Percentiles rank a stretch among this genome's conserved stretches.
Evolutionary conservation across 2,113 vertebrate genomes (phyloP).

Genomic region (Callopanchax toddi): DNA sequence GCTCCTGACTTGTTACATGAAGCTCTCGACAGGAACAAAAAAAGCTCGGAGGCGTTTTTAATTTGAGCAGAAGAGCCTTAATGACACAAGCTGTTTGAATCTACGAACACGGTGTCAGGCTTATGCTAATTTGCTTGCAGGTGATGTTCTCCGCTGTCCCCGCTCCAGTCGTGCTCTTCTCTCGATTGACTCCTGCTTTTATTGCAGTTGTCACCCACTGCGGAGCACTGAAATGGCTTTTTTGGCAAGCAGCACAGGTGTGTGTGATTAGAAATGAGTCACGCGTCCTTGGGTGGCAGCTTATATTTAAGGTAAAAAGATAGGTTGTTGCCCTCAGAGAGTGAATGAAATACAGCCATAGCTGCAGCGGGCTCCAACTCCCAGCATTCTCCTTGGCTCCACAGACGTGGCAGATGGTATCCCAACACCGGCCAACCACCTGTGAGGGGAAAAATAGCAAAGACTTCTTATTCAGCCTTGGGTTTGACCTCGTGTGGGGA

Average conservation of each 20-base stretch:
- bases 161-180: slow-evolving; percentile 38
- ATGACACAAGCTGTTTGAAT: slow-evolving; percentile 66
- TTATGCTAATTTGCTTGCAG: slow-evolving; percentile 69
- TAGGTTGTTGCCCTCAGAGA: slow-evolving; percentile 36
- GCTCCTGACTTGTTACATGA: slow-evolving; percentile 29
- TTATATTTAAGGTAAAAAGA: slow-evolving; percentile 64
- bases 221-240: slow-evolving; percentile 60
- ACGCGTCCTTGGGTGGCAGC: slow-evolving; percentile 56
- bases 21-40: slow-evolving; percentile 42
- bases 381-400: slow-evolving; percentile 60
- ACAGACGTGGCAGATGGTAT: slow-evolving; percentile 60
- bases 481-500: slow-evolving; percentile 34
- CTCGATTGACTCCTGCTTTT: slow-evolving; percentile 52
- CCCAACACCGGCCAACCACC: slow-evolving; percentile 51
- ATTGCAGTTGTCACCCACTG: slow-evolving; percentile 46
- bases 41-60: slow-evolving; percentile 61
- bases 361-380: slow-evolving; percentile 46
- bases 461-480: slow-evolving; percentile 48
- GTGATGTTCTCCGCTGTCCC: slow-evolving; percentile 60
- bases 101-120: slow-evolving; percentile 60
- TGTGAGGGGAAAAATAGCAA: slow-evolving; percentile 48
- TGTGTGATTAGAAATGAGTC: slow-evolving; percentile 41
- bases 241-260: slow-evolving; percentile 56
- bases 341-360: slow-evolving; percentile 59
- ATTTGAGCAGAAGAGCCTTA: slow-evolving; percentile 57